Conservation (phyloP, 92 coral and sea anemone genomes). For the Paramuricea clavata region DNA sequence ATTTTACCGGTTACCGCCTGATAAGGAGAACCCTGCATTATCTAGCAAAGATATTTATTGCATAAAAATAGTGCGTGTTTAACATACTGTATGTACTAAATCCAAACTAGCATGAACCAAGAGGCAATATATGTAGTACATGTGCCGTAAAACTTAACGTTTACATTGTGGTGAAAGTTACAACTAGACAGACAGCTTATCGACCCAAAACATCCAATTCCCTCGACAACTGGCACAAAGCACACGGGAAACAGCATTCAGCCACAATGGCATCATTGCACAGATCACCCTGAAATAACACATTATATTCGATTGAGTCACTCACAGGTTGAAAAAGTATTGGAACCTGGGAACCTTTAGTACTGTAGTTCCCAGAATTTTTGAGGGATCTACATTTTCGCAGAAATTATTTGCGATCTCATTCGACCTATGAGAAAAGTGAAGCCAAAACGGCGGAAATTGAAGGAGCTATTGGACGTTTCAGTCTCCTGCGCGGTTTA, state of each 20-base stretch:
- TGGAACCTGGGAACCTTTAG: no score
- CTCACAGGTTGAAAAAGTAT: no score
- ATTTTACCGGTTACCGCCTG: no score
- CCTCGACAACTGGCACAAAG: slow-evolving; percentile 87
- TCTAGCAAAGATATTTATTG: background rate
- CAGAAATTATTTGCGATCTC: no score
- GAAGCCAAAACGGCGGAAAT: no score
- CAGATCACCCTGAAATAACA: slow-evolving; percentile 74
- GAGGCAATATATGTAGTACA: background rate
- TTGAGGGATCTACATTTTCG: no score
- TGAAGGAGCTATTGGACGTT: no score
- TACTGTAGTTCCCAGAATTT: no score
- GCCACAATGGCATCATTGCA: slow-evolving; percentile 84
- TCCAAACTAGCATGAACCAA: background rate
- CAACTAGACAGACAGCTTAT: slow-evolving; percentile 23
- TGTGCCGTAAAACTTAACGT: background rate
- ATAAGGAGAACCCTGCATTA: no score
- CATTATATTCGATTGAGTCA: background rate
- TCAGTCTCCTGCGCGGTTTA: no score
- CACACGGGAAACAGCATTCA: slow-evolving; percentile 70
- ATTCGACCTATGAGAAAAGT: no score
- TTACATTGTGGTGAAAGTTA: background rate
- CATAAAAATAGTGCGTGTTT: background rate
- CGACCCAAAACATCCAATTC: slow-evolving; percentile 77
- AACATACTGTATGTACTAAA: background rate